phyloP scores from a whole-genome alignment of 2,797 vertebrate genomes.

The Ctenopoma multispine region DNA sequence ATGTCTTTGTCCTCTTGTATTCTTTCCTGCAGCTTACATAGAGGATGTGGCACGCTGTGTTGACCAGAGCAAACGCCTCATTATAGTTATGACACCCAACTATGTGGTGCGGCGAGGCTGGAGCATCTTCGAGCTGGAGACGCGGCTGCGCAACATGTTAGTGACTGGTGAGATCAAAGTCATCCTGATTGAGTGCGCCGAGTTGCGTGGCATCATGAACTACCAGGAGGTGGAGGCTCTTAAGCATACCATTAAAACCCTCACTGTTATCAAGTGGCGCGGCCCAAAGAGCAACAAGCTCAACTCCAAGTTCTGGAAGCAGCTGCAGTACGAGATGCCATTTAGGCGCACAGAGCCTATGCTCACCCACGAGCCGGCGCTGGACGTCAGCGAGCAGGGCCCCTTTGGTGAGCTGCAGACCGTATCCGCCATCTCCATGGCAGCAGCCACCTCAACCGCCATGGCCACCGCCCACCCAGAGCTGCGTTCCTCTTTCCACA shows the following conservation, averaged over 20 bases:
- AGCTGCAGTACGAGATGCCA: constrained; percentile 99
- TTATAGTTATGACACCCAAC: constrained; percentile 98
- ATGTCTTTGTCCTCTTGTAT: not conserved
- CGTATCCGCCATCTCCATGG: constrained; percentile 98
- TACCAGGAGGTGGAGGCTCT: constrained; percentile 99
- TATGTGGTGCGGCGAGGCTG: constrained; percentile 97
- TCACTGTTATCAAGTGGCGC: constrained; percentile 98
- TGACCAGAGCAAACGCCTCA: constrained; percentile 98
- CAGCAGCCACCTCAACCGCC: constrained; percentile 96
- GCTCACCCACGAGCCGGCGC: constrained; percentile 93
- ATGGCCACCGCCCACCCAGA: constrained; percentile 97
- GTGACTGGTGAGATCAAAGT: constrained; percentile 98
- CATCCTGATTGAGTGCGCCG: constrained; percentile 97
- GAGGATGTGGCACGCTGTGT: constrained; percentile 98
- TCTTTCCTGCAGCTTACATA: constrained; percentile 88
- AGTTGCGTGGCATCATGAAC: constrained; percentile 98
- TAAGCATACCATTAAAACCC: constrained; percentile 97
- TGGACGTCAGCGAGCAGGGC: constrained; percentile 97
- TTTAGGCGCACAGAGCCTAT: constrained; percentile 96
- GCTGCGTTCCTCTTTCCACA: constrained; percentile 96
- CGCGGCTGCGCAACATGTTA: constrained; percentile 96
- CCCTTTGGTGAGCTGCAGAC: constrained; percentile 99
- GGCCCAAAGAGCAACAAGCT: constrained; percentile 98
- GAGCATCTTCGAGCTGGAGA: constrained; percentile 99
- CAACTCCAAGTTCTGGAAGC: constrained; percentile 99